phyloP scores from a whole-genome alignment of 2,797 vertebrate species.

The Tapirus indicus region DNA sequence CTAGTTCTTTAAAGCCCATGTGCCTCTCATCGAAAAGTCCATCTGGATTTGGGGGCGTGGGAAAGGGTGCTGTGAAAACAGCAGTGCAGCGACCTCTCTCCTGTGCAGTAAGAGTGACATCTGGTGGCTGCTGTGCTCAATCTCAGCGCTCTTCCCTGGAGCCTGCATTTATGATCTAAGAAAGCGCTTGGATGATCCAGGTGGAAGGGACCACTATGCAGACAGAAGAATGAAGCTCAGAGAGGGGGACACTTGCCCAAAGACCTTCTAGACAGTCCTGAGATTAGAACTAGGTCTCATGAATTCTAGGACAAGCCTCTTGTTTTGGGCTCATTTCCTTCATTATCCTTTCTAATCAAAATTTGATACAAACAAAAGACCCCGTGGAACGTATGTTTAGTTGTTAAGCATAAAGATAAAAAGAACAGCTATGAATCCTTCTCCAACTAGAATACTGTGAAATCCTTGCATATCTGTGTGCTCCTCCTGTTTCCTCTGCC shows the following conservation, averaged over 20 bases:
- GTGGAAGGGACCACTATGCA: not conserved
- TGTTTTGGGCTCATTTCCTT: not conserved
- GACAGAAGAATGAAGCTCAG: not conserved
- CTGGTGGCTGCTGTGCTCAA: slow-evolving; percentile 61
- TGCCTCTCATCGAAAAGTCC: not conserved
- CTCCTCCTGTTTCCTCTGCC: not conserved
- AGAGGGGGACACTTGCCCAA: not conserved
- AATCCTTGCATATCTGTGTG: accelerated
- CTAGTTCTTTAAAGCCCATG: not conserved
- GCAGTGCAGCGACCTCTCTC: not conserved
- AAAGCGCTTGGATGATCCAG: accelerated
- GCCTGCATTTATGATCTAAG: not conserved
- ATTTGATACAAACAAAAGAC: not conserved
- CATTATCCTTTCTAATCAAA: slow-evolving; percentile 5
- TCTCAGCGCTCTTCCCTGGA: not conserved
- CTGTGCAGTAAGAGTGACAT: slow-evolving; percentile 60
- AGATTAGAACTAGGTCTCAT: not conserved
- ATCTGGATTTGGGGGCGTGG: not conserved
- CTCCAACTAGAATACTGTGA: not conserved
- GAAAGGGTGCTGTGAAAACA: accelerated
- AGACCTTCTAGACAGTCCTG: not conserved
- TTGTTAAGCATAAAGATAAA: not conserved
- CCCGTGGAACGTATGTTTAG: not conserved
- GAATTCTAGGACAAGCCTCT: not conserved
- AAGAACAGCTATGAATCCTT: not conserved